Evolutionary conservation across 2,888 invertebrate species (phyloP).

Genomic region (Tinea trinotella): DNA sequence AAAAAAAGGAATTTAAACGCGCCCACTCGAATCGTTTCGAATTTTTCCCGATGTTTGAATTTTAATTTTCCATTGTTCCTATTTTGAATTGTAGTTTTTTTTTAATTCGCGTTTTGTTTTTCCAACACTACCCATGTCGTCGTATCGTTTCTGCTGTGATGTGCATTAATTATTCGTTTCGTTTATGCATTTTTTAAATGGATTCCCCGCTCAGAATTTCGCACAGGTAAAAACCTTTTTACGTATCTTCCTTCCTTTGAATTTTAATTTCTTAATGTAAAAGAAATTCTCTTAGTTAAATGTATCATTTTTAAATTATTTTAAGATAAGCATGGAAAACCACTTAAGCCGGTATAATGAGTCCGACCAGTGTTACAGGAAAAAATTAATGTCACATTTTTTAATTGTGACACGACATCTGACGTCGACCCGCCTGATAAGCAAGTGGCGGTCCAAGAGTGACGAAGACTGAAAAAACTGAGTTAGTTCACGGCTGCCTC

Average conservation of each 20-base stretch:
- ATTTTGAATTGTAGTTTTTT: constrained; percentile 10
- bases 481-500: too few species aligned
- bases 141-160: background rate
- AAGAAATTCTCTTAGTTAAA: too few species aligned
- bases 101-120: background rate
- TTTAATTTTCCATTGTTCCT: constrained; percentile 24
- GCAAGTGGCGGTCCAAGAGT: too few species aligned
- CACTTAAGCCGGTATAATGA: too few species aligned
- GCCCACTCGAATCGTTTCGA: constrained; percentile 33
- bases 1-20: constrained; percentile 35
- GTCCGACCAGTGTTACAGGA: too few species aligned
- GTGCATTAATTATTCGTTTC: background rate
- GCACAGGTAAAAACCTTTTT: background rate
- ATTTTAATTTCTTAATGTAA: background rate
- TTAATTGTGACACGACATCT: too few species aligned
- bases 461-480: too few species aligned
- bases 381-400: too few species aligned
- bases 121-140: background rate
- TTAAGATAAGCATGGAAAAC: too few species aligned
- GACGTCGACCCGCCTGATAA: too few species aligned
- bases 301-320: too few species aligned
- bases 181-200: constrained; percentile 7
- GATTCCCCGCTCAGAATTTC: background rate
- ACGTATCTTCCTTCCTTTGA: too few species aligned
- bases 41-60: constrained; percentile 30